phyloP scores from a whole-genome alignment of 2,888 invertebrate genomes.

The Lagria hirta region DNA sequence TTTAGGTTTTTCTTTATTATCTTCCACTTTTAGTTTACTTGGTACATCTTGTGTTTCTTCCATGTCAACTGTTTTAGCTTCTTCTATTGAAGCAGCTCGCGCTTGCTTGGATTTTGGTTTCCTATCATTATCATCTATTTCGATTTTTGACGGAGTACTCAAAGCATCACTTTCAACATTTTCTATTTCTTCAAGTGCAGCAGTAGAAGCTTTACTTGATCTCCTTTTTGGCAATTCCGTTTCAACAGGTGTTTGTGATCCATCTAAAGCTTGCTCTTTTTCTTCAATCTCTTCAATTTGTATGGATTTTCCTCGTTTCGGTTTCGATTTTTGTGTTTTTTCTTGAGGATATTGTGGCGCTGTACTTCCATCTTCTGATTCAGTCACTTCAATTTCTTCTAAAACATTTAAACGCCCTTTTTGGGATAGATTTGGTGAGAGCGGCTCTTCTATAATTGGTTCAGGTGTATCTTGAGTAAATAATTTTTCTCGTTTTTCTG shows the following conservation, averaged over 20 bases:
- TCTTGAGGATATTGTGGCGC: constrained; percentile 29
- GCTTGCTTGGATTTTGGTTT: constrained; percentile 45
- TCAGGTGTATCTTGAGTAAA: constrained; percentile 32
- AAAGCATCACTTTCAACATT: constrained; percentile 33
- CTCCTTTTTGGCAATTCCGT: constrained; percentile 50
- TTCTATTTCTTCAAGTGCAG: constrained; percentile 36
- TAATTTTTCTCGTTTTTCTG: constrained; percentile 37
- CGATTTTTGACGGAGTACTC: too few relatives aligned
- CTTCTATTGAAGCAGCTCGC: constrained; percentile 20
- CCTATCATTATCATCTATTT: constrained; percentile 55
- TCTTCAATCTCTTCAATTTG: constrained; percentile 46
- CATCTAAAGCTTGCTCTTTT: constrained; percentile 27
- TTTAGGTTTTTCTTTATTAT: constrained; percentile 58
- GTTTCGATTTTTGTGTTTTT: constrained; percentile 31
- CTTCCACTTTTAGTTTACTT: constrained; percentile 41
- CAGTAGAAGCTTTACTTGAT: constrained; percentile 34
- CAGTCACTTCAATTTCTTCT: constrained; percentile 37
- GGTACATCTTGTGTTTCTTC: constrained; percentile 32
- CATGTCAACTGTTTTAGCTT: constrained; percentile 23
- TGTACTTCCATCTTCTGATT: constrained; percentile 27
- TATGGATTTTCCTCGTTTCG: constrained; percentile 37
- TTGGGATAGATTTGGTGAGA: constrained; percentile 33
- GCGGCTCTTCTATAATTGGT: constrained; percentile 42
- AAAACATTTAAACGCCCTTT: constrained; percentile 33
- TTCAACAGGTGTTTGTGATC: constrained; percentile 45